Conservation (phyloP, 2,797 vertebrate genomes). For the Halcyon leucocephala region DNA sequence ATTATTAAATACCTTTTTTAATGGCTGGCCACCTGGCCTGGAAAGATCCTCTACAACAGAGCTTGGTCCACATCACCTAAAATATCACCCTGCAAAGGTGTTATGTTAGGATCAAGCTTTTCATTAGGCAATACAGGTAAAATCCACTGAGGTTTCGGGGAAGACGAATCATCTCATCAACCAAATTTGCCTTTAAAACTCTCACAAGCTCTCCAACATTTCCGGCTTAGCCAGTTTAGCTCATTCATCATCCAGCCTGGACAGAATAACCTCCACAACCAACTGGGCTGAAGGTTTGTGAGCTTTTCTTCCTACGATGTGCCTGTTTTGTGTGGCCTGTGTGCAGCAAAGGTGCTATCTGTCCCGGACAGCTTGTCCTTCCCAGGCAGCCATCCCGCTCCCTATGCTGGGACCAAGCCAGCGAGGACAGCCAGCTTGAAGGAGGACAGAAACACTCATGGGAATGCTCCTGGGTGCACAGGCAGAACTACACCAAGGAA, state of each 20-base stretch:
- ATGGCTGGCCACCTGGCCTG: not conserved
- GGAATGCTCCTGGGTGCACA: not conserved
- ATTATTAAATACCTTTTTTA: not conserved
- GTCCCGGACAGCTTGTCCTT: not conserved
- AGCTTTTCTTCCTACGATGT: not conserved
- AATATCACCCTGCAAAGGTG: not conserved
- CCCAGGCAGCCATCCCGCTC: not conserved
- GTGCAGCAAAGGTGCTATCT: not conserved
- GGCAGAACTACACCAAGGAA: not conserved
- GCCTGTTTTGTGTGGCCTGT: not conserved
- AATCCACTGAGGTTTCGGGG: not conserved
- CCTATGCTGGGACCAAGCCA: not conserved
- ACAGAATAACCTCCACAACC: not conserved
- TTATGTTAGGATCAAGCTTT: not conserved
- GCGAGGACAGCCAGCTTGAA: not conserved
- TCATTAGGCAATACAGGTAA: not conserved
- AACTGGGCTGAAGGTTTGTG: constrained; percentile 7
- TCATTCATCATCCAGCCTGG: not conserved
- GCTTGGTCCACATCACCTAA: not conserved
- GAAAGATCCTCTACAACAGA: not conserved
- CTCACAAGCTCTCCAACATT: not conserved
- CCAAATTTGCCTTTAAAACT: not conserved
- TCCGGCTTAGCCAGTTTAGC: constrained; percentile 37
- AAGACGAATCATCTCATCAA: not conserved
- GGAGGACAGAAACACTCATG: not conserved